Evolutionary conservation across 2,888 invertebrate genomes (phyloP).

Genomic region (Hymenopus coronatus): DNA sequence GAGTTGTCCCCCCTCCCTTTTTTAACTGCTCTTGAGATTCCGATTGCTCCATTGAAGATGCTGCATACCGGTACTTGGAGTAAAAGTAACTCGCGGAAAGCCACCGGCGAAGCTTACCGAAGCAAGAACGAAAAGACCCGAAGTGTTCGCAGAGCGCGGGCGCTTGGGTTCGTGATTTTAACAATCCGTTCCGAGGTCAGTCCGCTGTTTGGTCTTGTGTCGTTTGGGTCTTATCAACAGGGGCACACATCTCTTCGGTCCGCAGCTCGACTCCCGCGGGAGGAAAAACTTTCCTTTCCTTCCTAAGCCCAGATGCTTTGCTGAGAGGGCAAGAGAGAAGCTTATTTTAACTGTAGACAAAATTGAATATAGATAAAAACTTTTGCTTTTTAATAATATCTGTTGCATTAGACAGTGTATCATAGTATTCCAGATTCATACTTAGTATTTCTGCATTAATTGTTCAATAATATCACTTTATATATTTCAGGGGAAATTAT

Average conservation of each 20-base stretch:
- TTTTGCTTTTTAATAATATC: background rate
- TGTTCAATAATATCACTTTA: background rate
- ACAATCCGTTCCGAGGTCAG: background rate
- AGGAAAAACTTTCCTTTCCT: background rate
- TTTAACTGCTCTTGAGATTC: background rate
- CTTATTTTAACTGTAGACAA: background rate
- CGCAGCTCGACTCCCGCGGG: background rate
- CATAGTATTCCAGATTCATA: background rate
- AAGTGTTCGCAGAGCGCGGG: background rate
- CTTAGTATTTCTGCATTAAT: background rate
- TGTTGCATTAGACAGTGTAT: background rate
- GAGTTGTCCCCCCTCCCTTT: too few species aligned
- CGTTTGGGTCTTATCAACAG: background rate
- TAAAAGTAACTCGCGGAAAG: background rate
- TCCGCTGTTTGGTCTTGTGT: background rate
- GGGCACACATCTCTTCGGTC: background rate
- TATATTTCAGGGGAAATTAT: background rate
- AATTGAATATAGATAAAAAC: background rate
- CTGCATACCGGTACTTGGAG: background rate
- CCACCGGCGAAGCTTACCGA: background rate
- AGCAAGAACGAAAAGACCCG: background rate
- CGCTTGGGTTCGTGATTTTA: background rate
- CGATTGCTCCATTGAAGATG: background rate
- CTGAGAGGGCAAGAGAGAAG: background rate
- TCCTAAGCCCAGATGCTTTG: background rate